Evolutionary conservation across 2,888 invertebrate species (phyloP), one percentile per base, ranked within the genome.

Genomic region (Melipona beecheii): DNA sequence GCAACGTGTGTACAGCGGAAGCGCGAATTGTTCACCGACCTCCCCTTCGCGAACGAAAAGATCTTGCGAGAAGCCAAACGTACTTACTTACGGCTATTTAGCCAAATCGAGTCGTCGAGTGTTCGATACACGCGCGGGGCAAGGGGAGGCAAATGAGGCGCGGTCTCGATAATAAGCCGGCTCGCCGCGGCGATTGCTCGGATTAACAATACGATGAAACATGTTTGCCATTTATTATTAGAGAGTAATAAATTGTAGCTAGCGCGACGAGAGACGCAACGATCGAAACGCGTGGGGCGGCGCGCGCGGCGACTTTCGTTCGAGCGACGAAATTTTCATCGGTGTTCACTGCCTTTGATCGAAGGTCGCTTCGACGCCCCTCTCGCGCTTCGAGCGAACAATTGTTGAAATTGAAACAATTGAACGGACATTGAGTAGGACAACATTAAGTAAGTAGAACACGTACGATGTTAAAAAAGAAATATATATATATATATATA

Each of bases 291-390:
- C 31, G 65, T 17, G 43, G 43, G 43, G 21, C 85, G 64, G 56
- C 60, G 36, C 24, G 56, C 21, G 17, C 64, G 70, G 87, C 89
- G 91, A 82, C 90, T 88, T 89, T 91, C 90, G 91, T 62, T 91
- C 90, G 87, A 92, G 91, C 81, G 92, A 90, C 87, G 86, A 90
- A 87, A 86, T 89, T 90, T 87, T 87, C 85, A 84, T 90, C 90
- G 89, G 85, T 90, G 83, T 90, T 91, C 92, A 92, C 90, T 92
- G 91, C 90, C 89, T 92, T 91, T 90, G 91, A 91, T 87, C 92
- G 91, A 89, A 82, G 91, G 86, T 89, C 90, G 90, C 87, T 82
- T 60, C 24, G 1, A 21, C 43, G 9, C 43, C 43, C 43, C 36
- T 9, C 36, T 54, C 36, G 24, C 62, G 74, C 71, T 75, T 75